phyloP scores from a whole-genome alignment of 2,888 invertebrate genomes.

The Ischnus inquisitorius region DNA sequence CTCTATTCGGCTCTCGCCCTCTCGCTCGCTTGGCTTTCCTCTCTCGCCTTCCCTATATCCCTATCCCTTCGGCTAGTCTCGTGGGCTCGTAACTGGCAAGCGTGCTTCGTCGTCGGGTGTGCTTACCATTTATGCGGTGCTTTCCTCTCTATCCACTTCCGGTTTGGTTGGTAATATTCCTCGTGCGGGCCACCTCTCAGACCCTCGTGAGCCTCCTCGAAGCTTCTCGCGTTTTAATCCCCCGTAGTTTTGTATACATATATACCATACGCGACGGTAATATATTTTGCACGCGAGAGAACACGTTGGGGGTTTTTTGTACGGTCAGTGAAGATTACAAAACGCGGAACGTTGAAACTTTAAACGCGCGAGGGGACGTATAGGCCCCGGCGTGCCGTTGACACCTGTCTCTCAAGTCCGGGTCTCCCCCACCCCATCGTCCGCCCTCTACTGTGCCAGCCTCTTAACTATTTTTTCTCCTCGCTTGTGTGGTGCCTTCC shows the following conservation, averaged over 20 bases:
- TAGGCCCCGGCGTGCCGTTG: conserved; percentile 82
- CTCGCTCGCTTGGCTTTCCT: conserved; percentile 49
- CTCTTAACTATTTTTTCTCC: conserved; percentile 85
- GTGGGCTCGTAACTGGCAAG: conserved; percentile 67
- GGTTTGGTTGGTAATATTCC: conserved; percentile 42
- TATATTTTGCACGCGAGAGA: conserved; percentile 9
- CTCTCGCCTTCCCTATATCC: conserved; percentile 48
- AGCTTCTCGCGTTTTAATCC: background rate
- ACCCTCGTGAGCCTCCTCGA: conserved; percentile 12
- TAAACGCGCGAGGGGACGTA: conserved; percentile 71
- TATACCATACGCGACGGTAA: background rate
- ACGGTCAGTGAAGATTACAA: conserved; percentile 18
- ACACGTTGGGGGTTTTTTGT: conserved; percentile 21
- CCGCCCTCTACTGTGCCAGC: conserved; percentile 84
- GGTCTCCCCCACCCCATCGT: conserved; percentile 82
- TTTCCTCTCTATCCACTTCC: conserved; percentile 67
- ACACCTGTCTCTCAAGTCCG: conserved; percentile 84
- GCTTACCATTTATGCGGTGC: conserved; percentile 72
- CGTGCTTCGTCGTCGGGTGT: conserved; percentile 60
- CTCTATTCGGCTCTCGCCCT: conserved; percentile 39
- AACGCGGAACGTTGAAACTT: conserved; percentile 62
- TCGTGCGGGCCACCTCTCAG: conserved; percentile 56
- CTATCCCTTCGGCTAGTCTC: conserved; percentile 68
- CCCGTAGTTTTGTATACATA: background rate
- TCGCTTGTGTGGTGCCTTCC: conserved; percentile 73